Evolutionary conservation across 2,113 vertebrate genomes (phyloP), one percentile per base, ranked within the genome.

Genomic region (Cryptotis parvus): DNA sequence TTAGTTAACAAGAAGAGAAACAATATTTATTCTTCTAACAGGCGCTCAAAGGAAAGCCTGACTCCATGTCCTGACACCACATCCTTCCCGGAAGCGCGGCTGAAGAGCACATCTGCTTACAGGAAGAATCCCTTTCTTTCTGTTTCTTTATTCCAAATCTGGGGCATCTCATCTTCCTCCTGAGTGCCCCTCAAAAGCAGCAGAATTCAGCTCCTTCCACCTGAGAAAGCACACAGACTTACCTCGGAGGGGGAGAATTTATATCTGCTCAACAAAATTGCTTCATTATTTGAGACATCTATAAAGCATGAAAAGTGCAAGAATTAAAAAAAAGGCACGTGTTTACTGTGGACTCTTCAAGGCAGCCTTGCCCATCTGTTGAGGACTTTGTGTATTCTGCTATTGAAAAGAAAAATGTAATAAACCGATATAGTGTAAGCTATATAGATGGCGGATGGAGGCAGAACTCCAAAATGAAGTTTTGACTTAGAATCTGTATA

Each of bases 221-320:
- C 55, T 24, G 18, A 22, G 1, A 58, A 52, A 68, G 58, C 31
- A 39, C 41, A 74, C 41, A 43, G 8, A 58, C 72, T 35, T 52
- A 24, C 8, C 66, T 84, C n/a, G 80, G 75, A 35, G 41, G 0
- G 29, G 24, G 16, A 75, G 35, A 52, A 86, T 69, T 86, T 84
- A n/a, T 65, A 66, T 65, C 83, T 90, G 15, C 76, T 37, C 68
- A 90, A 82, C 9, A 27, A 89, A 45, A 91, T 84, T 70, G 66
- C 11, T 22, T 45, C 43, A 24, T 43, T 18, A 26, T 35, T 11
- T 4, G 63, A 89, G 24, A 41, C 31, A 66, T 35, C 31, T 18
- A 89, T 74, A 87, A 78, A 70, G 29, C 72, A 43, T 63, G n/a
- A 49, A 74, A 35, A 58, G 9, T 45, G 9, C 5, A 2, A 16